Evolutionary conservation across 2,797 vertebrate species (phyloP).

Genomic region (Anas bahamensis): DNA sequence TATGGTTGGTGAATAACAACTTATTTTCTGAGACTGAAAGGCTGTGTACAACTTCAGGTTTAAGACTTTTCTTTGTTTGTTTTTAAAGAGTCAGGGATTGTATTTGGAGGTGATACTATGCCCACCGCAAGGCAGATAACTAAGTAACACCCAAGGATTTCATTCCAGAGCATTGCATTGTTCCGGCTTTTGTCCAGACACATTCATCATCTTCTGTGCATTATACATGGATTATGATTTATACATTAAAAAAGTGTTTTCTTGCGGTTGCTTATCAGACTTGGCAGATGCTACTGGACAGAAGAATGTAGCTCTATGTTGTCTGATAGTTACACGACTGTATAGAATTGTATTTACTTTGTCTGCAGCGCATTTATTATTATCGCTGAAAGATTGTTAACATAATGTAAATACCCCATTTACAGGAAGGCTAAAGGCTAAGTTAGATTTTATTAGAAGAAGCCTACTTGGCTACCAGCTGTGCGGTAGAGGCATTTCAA

Average conservation of each 20-base stretch:
- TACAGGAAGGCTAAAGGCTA: constrained; percentile 13
- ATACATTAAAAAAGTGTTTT: neutral
- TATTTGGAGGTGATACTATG: neutral
- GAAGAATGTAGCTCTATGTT: neutral
- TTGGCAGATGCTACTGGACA: constrained; percentile 28
- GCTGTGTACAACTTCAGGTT: neutral
- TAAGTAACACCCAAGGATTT: neutral
- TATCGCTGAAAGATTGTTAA: neutral
- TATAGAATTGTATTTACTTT: neutral
- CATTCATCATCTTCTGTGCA: neutral
- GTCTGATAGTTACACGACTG: neutral
- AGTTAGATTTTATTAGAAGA: constrained; percentile 37
- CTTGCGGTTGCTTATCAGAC: constrained; percentile 49
- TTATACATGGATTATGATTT: neutral
- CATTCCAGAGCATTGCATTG: neutral
- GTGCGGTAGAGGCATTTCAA: neutral
- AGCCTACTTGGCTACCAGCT: neutral
- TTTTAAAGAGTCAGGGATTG: neutral
- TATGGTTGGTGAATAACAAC: neutral
- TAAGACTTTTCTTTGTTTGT: neutral
- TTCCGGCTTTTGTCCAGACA: constrained; percentile 2
- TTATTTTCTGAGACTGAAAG: neutral
- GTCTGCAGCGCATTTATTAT: constrained; percentile 26
- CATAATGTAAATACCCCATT: constrained; percentile 45
- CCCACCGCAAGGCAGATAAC: neutral